Conservation (phyloP, 2,888 invertebrate genomes). For the Polyploca ridens region DNA sequence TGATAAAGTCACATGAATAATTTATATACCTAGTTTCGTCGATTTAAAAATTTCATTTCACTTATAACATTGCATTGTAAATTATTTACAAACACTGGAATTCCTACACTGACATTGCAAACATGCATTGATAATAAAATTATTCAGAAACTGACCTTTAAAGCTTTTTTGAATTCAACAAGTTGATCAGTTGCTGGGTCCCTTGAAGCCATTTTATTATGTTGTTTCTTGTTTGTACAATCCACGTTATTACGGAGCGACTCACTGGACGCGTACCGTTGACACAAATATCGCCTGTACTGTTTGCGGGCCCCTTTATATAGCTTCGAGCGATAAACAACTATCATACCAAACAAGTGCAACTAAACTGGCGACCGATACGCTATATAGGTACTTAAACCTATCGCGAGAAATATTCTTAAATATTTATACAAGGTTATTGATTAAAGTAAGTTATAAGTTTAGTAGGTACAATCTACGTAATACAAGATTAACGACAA, state of each 20-base stretch:
- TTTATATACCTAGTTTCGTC: too few species aligned
- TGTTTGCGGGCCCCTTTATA: slow-evolving; percentile 54
- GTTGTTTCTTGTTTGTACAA: slow-evolving; percentile 1
- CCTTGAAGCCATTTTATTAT: slow-evolving; percentile 69
- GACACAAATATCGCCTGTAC: slow-evolving; percentile 56
- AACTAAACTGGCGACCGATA: slow-evolving; percentile 40
- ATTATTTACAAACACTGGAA: not conserved
- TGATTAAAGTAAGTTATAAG: not conserved
- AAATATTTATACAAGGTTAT: not conserved
- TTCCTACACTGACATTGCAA: not conserved
- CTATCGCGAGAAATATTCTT: slow-evolving; percentile 1
- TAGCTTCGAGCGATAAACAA: slow-evolving; percentile 66
- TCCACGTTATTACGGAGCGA: slow-evolving; percentile 44
- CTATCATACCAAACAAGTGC: slow-evolving; percentile 58
- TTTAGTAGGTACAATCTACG: not conserved
- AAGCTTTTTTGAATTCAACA: slow-evolving; percentile 83
- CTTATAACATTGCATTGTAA: too few species aligned
- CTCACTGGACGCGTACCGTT: slow-evolving; percentile 64
- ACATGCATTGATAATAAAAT: not conserved
- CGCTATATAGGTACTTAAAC: not conserved
- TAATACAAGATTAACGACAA: not conserved
- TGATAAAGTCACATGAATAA: not conserved
- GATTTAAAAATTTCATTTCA: too few species aligned
- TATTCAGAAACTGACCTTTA: slow-evolving; percentile 79
- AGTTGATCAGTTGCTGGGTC: slow-evolving; percentile 87